Evolutionary conservation across 2,888 invertebrate genomes (phyloP).

Genomic region (Spodoptera exigua): DNA sequence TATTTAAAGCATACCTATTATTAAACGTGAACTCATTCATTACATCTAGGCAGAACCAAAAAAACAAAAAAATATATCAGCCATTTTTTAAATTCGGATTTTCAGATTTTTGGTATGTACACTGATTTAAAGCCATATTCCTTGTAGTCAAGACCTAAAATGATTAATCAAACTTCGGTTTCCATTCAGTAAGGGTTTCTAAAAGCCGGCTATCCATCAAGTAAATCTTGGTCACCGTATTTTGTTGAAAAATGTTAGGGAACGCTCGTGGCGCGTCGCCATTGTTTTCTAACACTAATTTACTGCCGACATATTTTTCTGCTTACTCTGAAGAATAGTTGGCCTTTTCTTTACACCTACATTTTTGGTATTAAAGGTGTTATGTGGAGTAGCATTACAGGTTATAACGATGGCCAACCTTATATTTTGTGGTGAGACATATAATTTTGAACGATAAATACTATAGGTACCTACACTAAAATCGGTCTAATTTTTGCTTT

Average conservation of each 20-base stretch:
- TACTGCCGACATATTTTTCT: constrained; percentile 69
- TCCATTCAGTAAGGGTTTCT: constrained; percentile 23
- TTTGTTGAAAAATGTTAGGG: constrained; percentile 64
- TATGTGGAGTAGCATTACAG: constrained; percentile 25
- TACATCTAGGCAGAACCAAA: too few species aligned
- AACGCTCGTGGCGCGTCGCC: constrained; percentile 57
- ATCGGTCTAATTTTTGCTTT: too few species aligned
- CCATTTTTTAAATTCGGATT: too few species aligned
- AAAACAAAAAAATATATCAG: too few species aligned
- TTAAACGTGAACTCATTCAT: too few species aligned
- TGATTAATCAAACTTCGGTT: constrained; percentile 22
- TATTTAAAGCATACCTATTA: too few species aligned
- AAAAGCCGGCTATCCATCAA: constrained; percentile 31
- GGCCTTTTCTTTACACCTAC: constrained; percentile 50
- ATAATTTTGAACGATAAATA: too few species aligned
- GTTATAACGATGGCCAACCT: constrained; percentile 16
- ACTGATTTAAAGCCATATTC: too few species aligned
- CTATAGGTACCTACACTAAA: too few species aligned
- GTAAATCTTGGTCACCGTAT: constrained; percentile 54
- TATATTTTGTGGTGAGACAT: neutral
- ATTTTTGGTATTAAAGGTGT: constrained; percentile 46
- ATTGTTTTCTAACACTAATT: constrained; percentile 72
- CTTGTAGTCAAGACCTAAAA: constrained; percentile 1
- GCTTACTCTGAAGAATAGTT: constrained; percentile 62
- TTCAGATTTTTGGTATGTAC: too few species aligned